Conservation (phyloP, 2,113 vertebrate genomes). For the Pelmatolapia mariae region DNA sequence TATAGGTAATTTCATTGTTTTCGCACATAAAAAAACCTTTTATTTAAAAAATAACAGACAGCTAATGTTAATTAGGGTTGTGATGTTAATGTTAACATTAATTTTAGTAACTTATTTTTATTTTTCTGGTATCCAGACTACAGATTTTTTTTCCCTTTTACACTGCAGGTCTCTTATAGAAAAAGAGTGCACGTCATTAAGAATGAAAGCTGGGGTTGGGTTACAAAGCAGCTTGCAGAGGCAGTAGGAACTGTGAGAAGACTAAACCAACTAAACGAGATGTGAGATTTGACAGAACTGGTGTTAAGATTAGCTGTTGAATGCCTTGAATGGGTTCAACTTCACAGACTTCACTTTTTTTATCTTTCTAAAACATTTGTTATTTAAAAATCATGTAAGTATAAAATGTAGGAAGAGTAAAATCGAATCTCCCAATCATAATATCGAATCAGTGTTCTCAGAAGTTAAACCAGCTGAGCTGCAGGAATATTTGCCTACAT, state of each 20-base stretch:
- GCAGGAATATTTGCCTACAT: neutral
- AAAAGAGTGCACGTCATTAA: neutral
- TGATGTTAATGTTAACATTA: neutral
- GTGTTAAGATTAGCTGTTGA: neutral
- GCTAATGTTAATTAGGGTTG: neutral
- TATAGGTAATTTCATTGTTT: neutral
- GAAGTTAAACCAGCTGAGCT: neutral
- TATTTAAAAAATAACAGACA: neutral
- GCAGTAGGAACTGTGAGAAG: neutral
- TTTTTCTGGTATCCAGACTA: neutral
- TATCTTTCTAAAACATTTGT: neutral
- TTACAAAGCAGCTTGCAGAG: neutral
- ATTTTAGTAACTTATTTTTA: neutral
- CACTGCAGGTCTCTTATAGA: neutral
- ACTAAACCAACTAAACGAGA: fast-evolving
- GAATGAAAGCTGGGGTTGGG: neutral
- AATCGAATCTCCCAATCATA: fast-evolving
- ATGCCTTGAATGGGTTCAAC: neutral
- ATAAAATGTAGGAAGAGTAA: neutral
- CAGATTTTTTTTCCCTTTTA: neutral
- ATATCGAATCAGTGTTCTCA: neutral
- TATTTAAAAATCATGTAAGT: neutral
- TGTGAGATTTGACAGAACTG: neutral
- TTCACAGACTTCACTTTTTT: neutral
- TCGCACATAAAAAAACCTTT: fast-evolving